phyloP scores from a whole-genome alignment of 92 coral and sea anemone species.

The Palythoa grandiflora region DNA sequence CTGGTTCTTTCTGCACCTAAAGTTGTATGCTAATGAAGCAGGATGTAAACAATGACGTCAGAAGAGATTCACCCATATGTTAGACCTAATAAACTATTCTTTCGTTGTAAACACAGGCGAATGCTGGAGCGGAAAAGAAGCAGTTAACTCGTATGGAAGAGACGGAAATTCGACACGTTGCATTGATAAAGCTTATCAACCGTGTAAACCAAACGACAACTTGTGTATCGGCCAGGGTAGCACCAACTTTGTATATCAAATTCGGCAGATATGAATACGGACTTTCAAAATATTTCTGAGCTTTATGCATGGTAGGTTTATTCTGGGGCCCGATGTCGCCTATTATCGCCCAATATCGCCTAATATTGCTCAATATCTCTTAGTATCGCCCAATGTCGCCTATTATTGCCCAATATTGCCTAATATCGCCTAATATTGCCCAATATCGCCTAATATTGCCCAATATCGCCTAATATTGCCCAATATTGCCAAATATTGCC shows the following conservation, averaged over 20 bases:
- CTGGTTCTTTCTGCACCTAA: too few relatives aligned
- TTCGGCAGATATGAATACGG: background rate
- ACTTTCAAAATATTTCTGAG: background rate
- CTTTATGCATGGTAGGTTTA: background rate
- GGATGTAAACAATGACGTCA: too few relatives aligned
- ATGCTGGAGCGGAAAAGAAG: conserved; percentile 85
- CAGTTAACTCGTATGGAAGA: conserved; percentile 6
- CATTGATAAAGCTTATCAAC: conserved; percentile 57
- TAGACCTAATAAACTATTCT: background rate
- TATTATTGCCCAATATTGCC: too few relatives aligned
- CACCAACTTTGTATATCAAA: conserved; percentile 65
- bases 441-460: too few relatives aligned
- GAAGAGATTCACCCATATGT: too few relatives aligned
- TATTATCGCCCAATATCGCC: too few relatives aligned
- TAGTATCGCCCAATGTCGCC: too few relatives aligned
- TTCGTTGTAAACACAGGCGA: conserved; percentile 65
- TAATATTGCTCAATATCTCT: too few relatives aligned
- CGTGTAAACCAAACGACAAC: conserved; percentile 48
- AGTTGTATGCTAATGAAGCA: too few relatives aligned
- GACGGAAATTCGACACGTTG: conserved; percentile 59
- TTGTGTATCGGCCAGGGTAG: conserved; percentile 61
- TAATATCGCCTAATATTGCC: too few relatives aligned
- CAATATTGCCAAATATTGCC: too few relatives aligned
- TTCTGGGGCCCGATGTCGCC: background rate
- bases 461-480: too few relatives aligned